These are phyloP conservation scores for Ctenomys sociabilis DNA, from an alignment of 2,113 vertebrate genomes.

Conservation along the genomic window DNA sequence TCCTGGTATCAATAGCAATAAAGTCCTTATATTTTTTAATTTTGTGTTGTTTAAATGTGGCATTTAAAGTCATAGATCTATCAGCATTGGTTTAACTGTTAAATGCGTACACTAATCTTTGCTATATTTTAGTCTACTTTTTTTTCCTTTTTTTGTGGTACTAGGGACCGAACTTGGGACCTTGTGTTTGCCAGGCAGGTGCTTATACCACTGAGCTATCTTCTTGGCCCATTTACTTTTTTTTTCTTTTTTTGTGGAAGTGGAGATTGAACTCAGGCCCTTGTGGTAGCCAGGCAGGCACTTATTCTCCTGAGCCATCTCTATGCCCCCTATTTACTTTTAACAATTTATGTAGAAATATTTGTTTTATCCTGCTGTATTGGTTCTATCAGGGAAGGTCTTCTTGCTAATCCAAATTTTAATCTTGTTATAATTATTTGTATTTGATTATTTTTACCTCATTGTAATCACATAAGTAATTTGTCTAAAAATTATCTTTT, in stretches of 20 bases:
- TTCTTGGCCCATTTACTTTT: background rate
- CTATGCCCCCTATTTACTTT: background rate
- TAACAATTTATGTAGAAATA: background rate
- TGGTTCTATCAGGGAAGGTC: background rate
- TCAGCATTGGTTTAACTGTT: background rate
- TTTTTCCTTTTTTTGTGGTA: too few relatives aligned
- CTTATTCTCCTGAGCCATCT: too few relatives aligned
- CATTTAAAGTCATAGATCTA: background rate
- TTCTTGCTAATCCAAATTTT: slow-evolving; percentile 8
- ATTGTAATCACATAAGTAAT: background rate
- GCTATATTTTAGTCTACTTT: background rate
- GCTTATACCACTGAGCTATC: too few relatives aligned
- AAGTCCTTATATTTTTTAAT: background rate
- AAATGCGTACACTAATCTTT: background rate
- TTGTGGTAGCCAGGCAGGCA: too few relatives aligned
- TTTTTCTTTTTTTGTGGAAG: too few relatives aligned
- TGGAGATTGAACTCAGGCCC: too few relatives aligned
- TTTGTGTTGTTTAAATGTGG: background rate
- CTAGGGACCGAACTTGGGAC: too few relatives aligned
- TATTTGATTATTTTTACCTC: background rate
- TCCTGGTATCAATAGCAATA: background rate
- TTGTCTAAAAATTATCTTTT: background rate
- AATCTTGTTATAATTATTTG: background rate
- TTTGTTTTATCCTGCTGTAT: background rate
- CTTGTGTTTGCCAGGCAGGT: too few relatives aligned